Conservation (phyloP, 2,113 vertebrate genomes). For the Uria lomvia region DNA sequence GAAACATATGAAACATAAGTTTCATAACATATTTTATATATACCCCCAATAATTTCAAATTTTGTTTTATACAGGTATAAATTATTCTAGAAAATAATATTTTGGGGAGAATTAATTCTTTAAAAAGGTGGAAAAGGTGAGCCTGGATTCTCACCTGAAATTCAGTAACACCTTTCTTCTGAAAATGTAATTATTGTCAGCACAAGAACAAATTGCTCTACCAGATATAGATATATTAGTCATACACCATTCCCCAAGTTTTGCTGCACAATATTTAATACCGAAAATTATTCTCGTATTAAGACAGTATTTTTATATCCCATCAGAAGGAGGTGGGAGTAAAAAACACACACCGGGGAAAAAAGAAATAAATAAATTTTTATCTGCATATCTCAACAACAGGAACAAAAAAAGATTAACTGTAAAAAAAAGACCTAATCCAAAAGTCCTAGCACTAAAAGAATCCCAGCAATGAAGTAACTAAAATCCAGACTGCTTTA, state of each 20-base stretch:
- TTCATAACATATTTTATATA: neutral
- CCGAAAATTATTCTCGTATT: neutral
- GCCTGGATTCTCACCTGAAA: neutral
- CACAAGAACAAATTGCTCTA: neutral
- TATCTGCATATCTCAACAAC: neutral
- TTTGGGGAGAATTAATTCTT: neutral
- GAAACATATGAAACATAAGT: no score
- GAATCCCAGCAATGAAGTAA: neutral
- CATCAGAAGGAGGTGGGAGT: neutral
- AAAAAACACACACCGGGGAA: neutral
- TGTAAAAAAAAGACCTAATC: neutral
- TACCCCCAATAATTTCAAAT: neutral
- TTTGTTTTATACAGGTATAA: neutral
- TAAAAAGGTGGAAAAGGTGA: neutral
- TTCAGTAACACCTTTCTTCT: neutral
- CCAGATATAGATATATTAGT: neutral
- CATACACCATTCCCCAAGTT: neutral
- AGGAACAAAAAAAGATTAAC: neutral
- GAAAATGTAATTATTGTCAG: neutral
- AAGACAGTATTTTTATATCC: neutral
- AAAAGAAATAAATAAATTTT: neutral
- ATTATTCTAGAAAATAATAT: neutral
- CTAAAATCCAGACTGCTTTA: neutral
- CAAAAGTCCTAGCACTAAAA: neutral
- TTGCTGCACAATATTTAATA: neutral